phyloP scores from a whole-genome alignment of 2,888 invertebrate species.

The Yponomeuta cagnagella region DNA sequence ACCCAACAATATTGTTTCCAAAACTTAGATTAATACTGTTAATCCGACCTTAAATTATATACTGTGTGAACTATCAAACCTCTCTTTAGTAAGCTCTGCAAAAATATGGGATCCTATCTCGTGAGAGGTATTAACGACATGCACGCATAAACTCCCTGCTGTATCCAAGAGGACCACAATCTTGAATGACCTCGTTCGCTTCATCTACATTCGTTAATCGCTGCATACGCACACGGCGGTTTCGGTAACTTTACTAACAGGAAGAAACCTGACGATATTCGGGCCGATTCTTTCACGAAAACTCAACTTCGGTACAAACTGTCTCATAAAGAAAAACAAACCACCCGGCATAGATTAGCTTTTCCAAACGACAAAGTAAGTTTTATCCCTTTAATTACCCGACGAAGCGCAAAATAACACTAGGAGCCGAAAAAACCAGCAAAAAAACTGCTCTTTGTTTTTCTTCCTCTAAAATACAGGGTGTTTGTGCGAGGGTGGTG shows the following conservation, averaged over 20 bases:
- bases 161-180: no score
- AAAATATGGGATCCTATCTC: no score
- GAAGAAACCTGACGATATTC: not conserved
- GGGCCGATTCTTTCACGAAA: not conserved
- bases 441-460: not conserved
- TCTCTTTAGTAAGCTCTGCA: no score
- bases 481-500: not conserved
- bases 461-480: not conserved
- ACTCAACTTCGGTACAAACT: no score
- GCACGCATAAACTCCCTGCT: no score
- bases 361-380: not conserved
- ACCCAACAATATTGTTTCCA: not conserved
- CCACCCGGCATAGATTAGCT: not conserved
- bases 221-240: not conserved
- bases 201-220: no score
- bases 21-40: no score
- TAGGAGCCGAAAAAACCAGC: not conserved
- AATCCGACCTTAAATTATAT: no score
- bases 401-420: not conserved
- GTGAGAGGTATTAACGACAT: no score
- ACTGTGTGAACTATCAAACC: no score
- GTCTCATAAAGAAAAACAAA: not conserved
- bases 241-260: not conserved
- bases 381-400: not conserved
- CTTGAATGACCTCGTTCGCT: no score